Base-by-base conservation (phyloP, 2,797 vertebrate genomes). In the Helarctos malayanus region DNA sequence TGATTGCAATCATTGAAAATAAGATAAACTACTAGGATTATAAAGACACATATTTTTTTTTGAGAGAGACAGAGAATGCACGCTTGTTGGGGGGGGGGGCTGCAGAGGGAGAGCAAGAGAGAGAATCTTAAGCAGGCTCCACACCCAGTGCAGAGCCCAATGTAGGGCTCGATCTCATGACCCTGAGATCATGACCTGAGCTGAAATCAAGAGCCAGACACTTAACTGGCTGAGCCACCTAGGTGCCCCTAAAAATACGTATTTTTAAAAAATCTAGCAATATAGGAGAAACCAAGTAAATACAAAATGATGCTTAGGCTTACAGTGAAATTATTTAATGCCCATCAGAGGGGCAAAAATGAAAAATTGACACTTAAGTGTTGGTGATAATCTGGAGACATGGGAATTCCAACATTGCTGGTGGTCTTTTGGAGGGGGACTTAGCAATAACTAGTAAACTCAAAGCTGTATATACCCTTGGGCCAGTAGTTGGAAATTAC, bases 371-470 rank as follows among this genome's bases (percentile, higher is more conserved):
- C 3, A 47, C 19, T 49, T 4, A 57, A n/a, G 10, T 86, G 5
- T 63, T 89, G 65, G 23, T 80, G 25, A 63, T 85, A 35, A 86
- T 71, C 45, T 52, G 32, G n/a, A 85, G 29, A 91, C 76, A 61
- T 41, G 5, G 10, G 52, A 29, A 88, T 91, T 61, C 12, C 81
- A 47, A 75, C 3, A 59, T 47, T 71, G 11, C 19, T 61, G 9
- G 10, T 80, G 14, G 32, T 5, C 21, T 29, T 80, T 75, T 83
- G 57, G 49, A 54, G 1, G 15, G 7, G n/a, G 52, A 86, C 41
- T 65, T 81, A 54, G 15, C 21, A 94, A 54, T 97, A 71, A 91
- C 47, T 75, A 38, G 47, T 75, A 69, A 95, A 63, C 25, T 81
- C 18, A 65, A 63, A 82, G n/a, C 32, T 41, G 6, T 69, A 16